Evolutionary conservation across 2,113 vertebrate genomes (phyloP).

Genomic region (Oryzias curvinotus): DNA sequence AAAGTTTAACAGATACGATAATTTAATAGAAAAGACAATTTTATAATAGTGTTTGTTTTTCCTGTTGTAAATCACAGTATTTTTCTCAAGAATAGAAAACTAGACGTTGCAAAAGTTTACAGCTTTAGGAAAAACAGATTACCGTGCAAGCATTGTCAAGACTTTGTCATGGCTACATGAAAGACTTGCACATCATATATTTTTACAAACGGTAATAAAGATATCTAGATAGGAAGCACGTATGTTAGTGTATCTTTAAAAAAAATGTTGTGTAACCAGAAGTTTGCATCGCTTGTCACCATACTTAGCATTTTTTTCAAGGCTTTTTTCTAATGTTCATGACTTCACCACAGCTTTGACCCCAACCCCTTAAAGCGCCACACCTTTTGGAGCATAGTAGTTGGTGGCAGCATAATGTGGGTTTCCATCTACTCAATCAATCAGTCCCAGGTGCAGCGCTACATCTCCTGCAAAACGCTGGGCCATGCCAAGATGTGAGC

Average conservation of each 20-base stretch:
- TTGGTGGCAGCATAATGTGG: slow-evolving; percentile 82
- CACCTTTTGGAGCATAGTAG: slow-evolving; percentile 76
- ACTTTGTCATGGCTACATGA: too few species aligned
- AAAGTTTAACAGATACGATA: not conserved
- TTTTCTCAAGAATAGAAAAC: too few species aligned
- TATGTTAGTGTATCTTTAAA: too few species aligned
- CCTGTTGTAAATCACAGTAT: too few species aligned
- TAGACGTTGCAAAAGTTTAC: too few species aligned
- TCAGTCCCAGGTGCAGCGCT: slow-evolving; percentile 83
- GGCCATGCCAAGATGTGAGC: slow-evolving; percentile 80
- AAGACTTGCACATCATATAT: too few species aligned
- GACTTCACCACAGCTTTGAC: slow-evolving; percentile 72
- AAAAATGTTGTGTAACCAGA: too few species aligned
- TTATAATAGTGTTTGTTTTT: not conserved
- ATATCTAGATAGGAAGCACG: too few species aligned
- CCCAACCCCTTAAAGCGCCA: slow-evolving; percentile 78
- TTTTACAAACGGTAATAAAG: too few species aligned
- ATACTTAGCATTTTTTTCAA: not conserved
- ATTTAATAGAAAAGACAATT: not conserved
- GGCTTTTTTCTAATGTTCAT: not conserved
- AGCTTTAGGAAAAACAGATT: too few species aligned
- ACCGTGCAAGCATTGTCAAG: too few species aligned
- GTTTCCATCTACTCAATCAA: slow-evolving; percentile 78
- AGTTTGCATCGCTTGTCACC: too few species aligned
- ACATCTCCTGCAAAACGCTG: slow-evolving; percentile 79